Percentiles rank a stretch among this genome's conserved stretches.
Evolutionary conservation across 2,797 vertebrate species (phyloP).

Genomic region (Coregonus suidteri): DNA sequence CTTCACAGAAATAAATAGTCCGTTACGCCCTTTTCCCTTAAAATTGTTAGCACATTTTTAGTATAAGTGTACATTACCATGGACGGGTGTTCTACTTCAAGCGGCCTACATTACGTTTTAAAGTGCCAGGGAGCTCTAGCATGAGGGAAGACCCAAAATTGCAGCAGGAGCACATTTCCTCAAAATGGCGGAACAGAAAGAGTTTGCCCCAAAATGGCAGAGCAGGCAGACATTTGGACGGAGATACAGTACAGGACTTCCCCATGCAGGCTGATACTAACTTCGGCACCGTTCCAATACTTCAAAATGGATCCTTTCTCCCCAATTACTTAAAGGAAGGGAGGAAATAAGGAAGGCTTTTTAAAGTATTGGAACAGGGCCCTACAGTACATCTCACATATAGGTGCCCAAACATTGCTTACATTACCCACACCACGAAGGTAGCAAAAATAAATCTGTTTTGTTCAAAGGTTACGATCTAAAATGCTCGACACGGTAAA

Average conservation of each 20-base stretch:
- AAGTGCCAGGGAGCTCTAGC: conserved; percentile 73
- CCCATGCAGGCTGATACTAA: conserved; percentile 48
- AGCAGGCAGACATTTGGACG: conserved; percentile 27
- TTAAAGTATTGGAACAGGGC: not conserved
- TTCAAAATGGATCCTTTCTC: not conserved
- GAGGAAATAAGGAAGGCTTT: not conserved
- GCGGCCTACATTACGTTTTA: conserved; percentile 56
- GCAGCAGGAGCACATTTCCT: not conserved
- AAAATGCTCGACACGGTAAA: conserved; percentile 35
- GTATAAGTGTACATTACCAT: conserved; percentile 30
- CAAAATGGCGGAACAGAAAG: not conserved
- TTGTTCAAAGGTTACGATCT: conserved; percentile 10
- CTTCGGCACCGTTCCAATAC: not conserved
- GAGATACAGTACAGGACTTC: conserved; percentile 34
- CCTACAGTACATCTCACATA: conserved; percentile 33
- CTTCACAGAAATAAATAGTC: conserved; percentile 20
- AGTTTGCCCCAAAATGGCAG: not conserved
- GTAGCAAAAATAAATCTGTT: conserved; percentile 46
- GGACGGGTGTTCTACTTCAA: conserved; percentile 26
- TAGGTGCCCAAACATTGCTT: conserved; percentile 38
- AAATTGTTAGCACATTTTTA: conserved; percentile 30
- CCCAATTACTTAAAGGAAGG: not conserved
- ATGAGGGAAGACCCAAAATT: conserved; percentile 49
- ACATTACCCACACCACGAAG: conserved; percentile 37
- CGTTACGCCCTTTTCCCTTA: conserved; percentile 38